Evolutionary conservation across 2,113 vertebrate genomes (phyloP).

Genomic region (Pseudorectes ferrugineus): DNA sequence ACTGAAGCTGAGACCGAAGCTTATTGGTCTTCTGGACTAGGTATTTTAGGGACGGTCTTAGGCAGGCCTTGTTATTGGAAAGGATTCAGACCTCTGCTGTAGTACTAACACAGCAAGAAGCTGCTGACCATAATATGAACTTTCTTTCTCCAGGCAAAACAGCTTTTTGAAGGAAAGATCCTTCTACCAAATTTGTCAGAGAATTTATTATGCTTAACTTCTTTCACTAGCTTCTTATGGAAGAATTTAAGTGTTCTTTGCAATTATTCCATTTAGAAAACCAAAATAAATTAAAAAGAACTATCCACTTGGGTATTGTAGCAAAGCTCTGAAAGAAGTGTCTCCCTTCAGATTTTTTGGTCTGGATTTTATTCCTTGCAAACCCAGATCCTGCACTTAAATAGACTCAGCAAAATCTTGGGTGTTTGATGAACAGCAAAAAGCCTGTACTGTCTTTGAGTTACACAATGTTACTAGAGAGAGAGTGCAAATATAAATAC

Average conservation of each 20-base stretch:
- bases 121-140: neutral
- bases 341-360: neutral
- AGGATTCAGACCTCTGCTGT: neutral
- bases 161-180: neutral
- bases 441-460: neutral
- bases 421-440: neutral
- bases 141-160: neutral
- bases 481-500: neutral
- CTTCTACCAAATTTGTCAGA: neutral
- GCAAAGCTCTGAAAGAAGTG: neutral
- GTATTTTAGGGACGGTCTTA: neutral
- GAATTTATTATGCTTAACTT: neutral
- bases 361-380: neutral
- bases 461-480: neutral
- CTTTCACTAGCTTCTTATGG: neutral
- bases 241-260: neutral
- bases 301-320: neutral
- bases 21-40: neutral
- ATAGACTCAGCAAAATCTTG: neutral
- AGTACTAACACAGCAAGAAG: neutral
- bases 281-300: neutral
- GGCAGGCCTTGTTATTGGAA: neutral
- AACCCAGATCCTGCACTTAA: neutral
- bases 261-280: neutral
- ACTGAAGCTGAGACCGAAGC: neutral